A percentile compares a stretch with the other conserved stretches of the same genome.
phyloP scores from a whole-genome alignment of 1,140 invertebrate genomes.

The Brachionus rubens region DNA sequence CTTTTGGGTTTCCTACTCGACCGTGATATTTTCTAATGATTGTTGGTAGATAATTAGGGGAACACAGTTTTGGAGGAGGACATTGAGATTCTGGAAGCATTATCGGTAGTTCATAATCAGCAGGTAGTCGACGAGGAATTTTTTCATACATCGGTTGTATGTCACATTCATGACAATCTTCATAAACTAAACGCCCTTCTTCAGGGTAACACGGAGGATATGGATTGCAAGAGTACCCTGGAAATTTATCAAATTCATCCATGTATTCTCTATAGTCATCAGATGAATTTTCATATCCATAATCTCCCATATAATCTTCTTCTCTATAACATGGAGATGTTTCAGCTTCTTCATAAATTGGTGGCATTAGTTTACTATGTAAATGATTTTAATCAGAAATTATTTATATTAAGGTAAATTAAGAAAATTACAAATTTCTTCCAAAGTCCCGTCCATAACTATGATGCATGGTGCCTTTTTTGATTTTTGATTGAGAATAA shows the following conservation, averaged over 20 bases:
- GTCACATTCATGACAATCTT: conserved; percentile 1
- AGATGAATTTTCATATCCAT: conserved; percentile 27
- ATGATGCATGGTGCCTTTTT: no score
- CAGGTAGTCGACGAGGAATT: not conserved
- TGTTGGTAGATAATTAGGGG: not conserved
- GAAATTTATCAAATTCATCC: not conserved
- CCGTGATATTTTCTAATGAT: conserved; percentile 3
- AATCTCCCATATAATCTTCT: not conserved
- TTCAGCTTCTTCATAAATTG: not conserved
- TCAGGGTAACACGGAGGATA: not conserved
- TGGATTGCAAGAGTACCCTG: not conserved
- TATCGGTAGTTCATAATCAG: not conserved
- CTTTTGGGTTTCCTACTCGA: not conserved
- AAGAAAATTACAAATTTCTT: no score
- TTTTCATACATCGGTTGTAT: not conserved
- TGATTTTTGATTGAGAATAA: no score
- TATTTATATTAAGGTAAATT: no score
- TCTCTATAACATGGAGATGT: not conserved
- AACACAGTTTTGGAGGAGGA: not conserved
- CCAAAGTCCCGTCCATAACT: no score
- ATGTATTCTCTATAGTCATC: not conserved
- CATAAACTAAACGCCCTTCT: not conserved
- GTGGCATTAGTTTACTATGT: not conserved
- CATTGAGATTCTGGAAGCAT: not conserved
- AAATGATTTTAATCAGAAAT: no score